Percentiles rank a stretch among this genome's conserved stretches.
phyloP scores from a whole-genome alignment of 2,888 invertebrate species.

The Aproaerema taeniolella region DNA sequence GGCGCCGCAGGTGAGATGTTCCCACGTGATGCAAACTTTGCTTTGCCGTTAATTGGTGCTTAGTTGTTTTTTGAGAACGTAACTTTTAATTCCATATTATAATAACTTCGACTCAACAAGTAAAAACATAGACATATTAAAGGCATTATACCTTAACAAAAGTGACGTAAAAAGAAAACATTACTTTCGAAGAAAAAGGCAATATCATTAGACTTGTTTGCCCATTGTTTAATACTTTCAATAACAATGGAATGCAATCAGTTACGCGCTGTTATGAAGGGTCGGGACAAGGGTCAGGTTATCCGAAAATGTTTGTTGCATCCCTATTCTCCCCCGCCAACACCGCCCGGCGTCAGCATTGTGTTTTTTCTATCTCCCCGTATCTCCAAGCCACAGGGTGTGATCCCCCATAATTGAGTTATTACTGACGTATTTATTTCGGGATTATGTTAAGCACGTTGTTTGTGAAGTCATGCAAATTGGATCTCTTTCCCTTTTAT shows the following conservation, averaged over 20 bases:
- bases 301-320: slow-evolving; percentile 47
- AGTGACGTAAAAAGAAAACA: background rate
- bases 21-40: slow-evolving; percentile 40
- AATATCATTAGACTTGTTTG: slow-evolving; percentile 31
- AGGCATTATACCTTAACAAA: too few relatives aligned
- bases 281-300: slow-evolving; percentile 47
- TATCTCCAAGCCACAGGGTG: slow-evolving; percentile 45
- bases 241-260: slow-evolving; percentile 68
- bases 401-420: slow-evolving; percentile 68
- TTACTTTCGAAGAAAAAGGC: background rate
- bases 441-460: slow-evolving; percentile 37
- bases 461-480: too few relatives aligned
- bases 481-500: too few relatives aligned
- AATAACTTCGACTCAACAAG: too few relatives aligned
- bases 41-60: slow-evolving; percentile 5
- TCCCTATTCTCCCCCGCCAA: slow-evolving; percentile 32
- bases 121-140: too few relatives aligned
- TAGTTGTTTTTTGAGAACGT: background rate
- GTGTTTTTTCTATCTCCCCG: slow-evolving; percentile 50
- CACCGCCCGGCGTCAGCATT: slow-evolving; percentile 41
- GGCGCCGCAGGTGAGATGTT: slow-evolving; percentile 54
- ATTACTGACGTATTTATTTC: slow-evolving; percentile 58
- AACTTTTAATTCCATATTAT: too few relatives aligned
- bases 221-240: slow-evolving; percentile 50
- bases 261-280: slow-evolving; percentile 51